Evolutionary conservation across 2,113 vertebrate species (phyloP).

Genomic region (Pristiophorus japonicus): DNA sequence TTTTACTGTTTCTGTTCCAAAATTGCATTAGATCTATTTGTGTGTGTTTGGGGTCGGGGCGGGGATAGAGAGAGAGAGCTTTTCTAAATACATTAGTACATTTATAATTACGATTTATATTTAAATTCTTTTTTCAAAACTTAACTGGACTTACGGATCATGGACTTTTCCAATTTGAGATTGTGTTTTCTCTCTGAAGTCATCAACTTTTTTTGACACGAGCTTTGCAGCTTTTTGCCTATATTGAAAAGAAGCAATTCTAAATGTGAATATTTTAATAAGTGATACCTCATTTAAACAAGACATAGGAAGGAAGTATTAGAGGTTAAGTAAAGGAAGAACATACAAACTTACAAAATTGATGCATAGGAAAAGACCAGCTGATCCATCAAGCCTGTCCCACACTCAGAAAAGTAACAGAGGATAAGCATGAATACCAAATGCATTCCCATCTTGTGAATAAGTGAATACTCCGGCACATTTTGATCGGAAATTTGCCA

Average conservation of each 20-base stretch:
- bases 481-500: not conserved
- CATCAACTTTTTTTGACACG: conserved; percentile 57
- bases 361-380: not conserved
- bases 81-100: not conserved
- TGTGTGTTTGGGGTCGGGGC: not conserved
- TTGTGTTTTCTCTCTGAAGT: conserved; percentile 66
- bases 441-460: not conserved
- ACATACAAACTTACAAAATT: not conserved
- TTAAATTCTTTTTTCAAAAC: not conserved
- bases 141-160: conserved; percentile 57
- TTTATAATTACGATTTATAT: not conserved
- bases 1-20: not conserved
- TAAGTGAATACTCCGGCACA: not conserved
- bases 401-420: not conserved
- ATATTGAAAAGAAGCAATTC: not conserved
- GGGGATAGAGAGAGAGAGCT: not conserved
- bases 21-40: not conserved
- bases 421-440: not conserved
- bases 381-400: not conserved
- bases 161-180: conserved; percentile 56
- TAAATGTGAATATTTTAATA: not conserved
- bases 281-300: not conserved
- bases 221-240: conserved; percentile 63
- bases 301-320: not conserved
- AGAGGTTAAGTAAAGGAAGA: not conserved